phyloP scores from a whole-genome alignment of 1,140 invertebrate genomes.

The Saccostrea cuccullata region DNA sequence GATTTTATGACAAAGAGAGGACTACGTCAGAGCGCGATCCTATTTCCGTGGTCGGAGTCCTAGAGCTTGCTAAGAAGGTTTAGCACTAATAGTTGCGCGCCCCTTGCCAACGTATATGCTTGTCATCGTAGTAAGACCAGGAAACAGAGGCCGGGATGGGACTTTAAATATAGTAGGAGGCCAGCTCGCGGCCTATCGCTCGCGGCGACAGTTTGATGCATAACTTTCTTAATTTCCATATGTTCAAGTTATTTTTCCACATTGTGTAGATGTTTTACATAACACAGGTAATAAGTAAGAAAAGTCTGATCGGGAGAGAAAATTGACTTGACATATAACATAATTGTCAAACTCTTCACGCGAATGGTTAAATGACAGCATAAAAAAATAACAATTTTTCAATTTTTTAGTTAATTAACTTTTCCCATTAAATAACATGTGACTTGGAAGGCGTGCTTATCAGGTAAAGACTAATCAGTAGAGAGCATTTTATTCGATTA shows the following conservation, averaged over 20 bases:
- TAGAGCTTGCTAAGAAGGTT: neutral
- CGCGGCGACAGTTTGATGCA: slow-evolving; percentile 26
- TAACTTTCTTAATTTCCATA: slow-evolving; percentile 35
- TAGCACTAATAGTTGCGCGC: slow-evolving; percentile 1
- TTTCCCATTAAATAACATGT: neutral
- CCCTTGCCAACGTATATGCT: neutral
- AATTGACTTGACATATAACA: slow-evolving; percentile 36
- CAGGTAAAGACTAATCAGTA: neutral
- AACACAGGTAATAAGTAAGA: slow-evolving; percentile 22
- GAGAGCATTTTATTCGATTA: neutral
- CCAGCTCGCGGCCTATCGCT: slow-evolving; percentile 17
- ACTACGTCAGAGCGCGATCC: neutral
- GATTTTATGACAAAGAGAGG: neutral
- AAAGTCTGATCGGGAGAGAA: slow-evolving; percentile 12
- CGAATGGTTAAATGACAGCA: slow-evolving; percentile 20
- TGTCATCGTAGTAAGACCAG: slow-evolving; percentile 33
- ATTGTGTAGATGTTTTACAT: slow-evolving; percentile 34
- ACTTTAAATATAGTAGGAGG: slow-evolving; percentile 31
- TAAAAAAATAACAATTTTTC: neutral
- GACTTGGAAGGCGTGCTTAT: neutral
- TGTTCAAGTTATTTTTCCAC: slow-evolving; percentile 37
- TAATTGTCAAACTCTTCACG: slow-evolving; percentile 33
- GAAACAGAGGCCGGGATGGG: neutral
- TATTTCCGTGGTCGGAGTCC: slow-evolving; percentile 16
- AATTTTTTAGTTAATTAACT: slow-evolving; percentile 24